A percentile compares a stretch with the other conserved stretches of the same genome.
Evolutionary conservation across 2,888 invertebrate species (phyloP).

Genomic region (Tetropium fuscum): DNA sequence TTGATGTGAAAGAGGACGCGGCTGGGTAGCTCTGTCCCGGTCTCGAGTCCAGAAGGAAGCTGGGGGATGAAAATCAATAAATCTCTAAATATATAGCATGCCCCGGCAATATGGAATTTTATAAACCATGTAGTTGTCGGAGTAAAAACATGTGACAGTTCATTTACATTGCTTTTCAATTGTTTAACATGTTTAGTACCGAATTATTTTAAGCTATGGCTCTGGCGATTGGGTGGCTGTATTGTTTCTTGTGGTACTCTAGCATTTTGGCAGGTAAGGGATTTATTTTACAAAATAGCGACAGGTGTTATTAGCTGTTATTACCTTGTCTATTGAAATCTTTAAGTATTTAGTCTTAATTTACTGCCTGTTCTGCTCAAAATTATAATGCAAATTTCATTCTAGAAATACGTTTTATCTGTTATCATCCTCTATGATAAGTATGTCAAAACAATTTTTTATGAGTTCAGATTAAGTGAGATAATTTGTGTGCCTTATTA

Average conservation of each 20-base stretch:
- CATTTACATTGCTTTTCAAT: constrained; percentile 25
- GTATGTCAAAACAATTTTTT: too few relatives aligned
- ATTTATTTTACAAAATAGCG: not conserved
- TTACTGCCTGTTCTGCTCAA: too few relatives aligned
- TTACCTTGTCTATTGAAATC: not conserved
- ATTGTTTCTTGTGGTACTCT: constrained; percentile 62
- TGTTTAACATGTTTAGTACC: constrained; percentile 13
- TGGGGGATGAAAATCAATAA: constrained; percentile 41
- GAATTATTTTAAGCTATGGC: constrained; percentile 46
- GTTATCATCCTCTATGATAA: too few relatives aligned
- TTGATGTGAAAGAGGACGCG: not conserved
- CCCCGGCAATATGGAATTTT: not conserved
- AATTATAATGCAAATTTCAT: too few relatives aligned
- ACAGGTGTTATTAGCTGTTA: constrained; percentile 7
- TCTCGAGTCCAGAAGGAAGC: constrained; percentile 26
- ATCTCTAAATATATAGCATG: constrained; percentile 28
- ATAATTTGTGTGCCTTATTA: too few relatives aligned
- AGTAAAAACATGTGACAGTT: constrained; percentile 26
- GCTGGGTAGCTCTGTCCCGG: not conserved
- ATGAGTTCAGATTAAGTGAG: too few relatives aligned
- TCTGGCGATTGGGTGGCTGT: constrained; percentile 56
- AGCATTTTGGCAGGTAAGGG: constrained; percentile 63
- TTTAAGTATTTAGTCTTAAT: too few relatives aligned
- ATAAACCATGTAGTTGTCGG: constrained; percentile 37
- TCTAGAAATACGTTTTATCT: too few relatives aligned